Percentiles rank a stretch among this genome's conserved stretches.
Conservation (phyloP, 2,797 vertebrate species). For the Atherinosoma microstoma region DNA sequence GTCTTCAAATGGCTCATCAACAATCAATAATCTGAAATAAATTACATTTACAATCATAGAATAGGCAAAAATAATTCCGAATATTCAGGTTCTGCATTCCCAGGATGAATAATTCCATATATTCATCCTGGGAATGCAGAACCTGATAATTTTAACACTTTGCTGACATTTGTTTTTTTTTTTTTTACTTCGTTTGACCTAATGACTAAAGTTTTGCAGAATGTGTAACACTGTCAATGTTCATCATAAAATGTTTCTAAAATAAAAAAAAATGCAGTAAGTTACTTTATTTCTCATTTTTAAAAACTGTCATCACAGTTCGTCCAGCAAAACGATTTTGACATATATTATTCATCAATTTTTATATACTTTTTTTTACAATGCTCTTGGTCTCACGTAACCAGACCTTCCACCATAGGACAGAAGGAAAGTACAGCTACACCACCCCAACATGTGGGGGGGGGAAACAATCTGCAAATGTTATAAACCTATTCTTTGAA, state of each 20-base stretch:
- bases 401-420: not conserved
- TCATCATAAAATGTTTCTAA: not conserved
- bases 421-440: not conserved
- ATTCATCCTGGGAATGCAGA: too few species aligned
- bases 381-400: not conserved
- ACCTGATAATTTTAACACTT: too few species aligned
- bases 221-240: not conserved
- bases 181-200: too few species aligned
- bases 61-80: too few species aligned
- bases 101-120: too few species aligned
- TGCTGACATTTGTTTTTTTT: too few species aligned
- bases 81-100: too few species aligned
- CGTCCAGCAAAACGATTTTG: not conserved
- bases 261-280: not conserved
- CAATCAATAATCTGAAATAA: too few species aligned
- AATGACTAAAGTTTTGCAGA: not conserved
- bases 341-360: not conserved
- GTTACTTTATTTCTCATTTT: too few species aligned
- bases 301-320: not conserved
- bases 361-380: not conserved
- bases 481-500: not conserved
- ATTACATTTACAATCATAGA: too few species aligned
- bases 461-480: not conserved
- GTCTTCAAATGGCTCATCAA: too few species aligned
- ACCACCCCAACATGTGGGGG: too few species aligned